Evolutionary conservation across 1,140 invertebrate species (phyloP), one percentile per base, ranked within the genome.

Genomic region (Muscidifurax raptorellus): DNA sequence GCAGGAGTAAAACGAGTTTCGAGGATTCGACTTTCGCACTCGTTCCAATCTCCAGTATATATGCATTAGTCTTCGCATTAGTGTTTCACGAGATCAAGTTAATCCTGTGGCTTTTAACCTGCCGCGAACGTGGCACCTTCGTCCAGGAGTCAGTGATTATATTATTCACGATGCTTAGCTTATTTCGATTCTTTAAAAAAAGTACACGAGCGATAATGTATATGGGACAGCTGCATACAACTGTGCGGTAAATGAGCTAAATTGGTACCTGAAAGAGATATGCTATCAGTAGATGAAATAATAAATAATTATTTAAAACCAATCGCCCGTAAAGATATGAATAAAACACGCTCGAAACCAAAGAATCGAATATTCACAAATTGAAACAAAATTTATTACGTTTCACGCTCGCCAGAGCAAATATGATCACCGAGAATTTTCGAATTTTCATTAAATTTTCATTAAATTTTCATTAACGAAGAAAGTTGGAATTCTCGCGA

Each of bases 381-480:
- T 6, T 32, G 32, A 32, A 32, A 32, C 32, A 5, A 2, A 32
- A 32, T 32, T 32, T 40, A 9, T 40, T 40, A 40, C 36, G 36
- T 40, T 40, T 40, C 7, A 40, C 9, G 5, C 10, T 40, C 7
- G 32, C 32, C 32, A 5, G 32, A 32, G 5, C 32, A 32, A 32
- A 5, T 32, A 32, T 32, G 32, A 32, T 32, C 2, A 5, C 12
- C 40, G 9, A 44, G 40, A n/a, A 66, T 66, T 27, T 66, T 25
- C 64, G 25, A n/a, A 27, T 66, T 64, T 64, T 18, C 32, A 52
- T 22, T 9, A 40, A 67, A 75, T 84, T 76, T n/a, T n/a, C n/a
- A n/a, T n/a, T n/a, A n/a, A n/a, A n/a, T n/a, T n/a, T n/a, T 84
- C 74, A 84, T 80, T 84, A 80, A 69, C 9, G 15, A 64, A 74